Evolutionary conservation across 53 echinoderm and acorn worm genomes (phyloP).

Genomic region (Zoroaster sp.): DNA sequence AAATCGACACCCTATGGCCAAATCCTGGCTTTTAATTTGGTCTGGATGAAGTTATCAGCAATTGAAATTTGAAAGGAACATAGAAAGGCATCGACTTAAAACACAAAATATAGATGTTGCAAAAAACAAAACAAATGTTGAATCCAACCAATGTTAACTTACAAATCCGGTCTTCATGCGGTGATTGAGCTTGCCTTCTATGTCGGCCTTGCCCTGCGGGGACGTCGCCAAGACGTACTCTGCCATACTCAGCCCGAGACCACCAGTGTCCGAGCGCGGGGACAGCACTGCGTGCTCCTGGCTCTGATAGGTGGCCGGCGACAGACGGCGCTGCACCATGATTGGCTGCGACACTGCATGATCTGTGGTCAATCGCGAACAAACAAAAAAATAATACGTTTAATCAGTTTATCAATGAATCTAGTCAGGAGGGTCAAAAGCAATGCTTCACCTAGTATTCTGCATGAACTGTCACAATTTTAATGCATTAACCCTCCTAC

Average conservation of each 20-base stretch:
- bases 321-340: slow-evolving; percentile 91
- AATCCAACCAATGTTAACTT: too few species aligned
- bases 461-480: neutral
- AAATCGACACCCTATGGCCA: too few species aligned
- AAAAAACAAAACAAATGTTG: too few species aligned
- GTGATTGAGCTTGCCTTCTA: slow-evolving; percentile 74
- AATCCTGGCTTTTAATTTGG: too few species aligned
- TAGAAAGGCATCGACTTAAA: too few species aligned
- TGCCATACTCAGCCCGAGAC: slow-evolving; percentile 95
- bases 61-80: too few species aligned
- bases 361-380: slow-evolving; percentile 55
- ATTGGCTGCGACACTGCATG: slow-evolving; percentile 99
- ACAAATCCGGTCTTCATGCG: slow-evolving; percentile 87
- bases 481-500: too few species aligned
- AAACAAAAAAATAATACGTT: neutral
- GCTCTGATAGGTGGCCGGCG: slow-evolving; percentile 85
- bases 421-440: too few species aligned
- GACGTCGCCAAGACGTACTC: slow-evolving; percentile 93
- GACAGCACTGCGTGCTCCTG: slow-evolving; percentile 94
- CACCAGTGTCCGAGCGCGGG: slow-evolving; percentile 96
- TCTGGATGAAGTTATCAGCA: too few species aligned
- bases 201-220: slow-evolving; percentile 81
- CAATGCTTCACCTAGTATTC: too few species aligned
- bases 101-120: too few species aligned
- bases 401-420: too few species aligned